A percentile compares a stretch with the other conserved stretches of the same genome.
These are phyloP conservation scores for Rhagophthalmus giganteus DNA, from an alignment of 2,888 invertebrate species.

Conservation along the genomic window DNA sequence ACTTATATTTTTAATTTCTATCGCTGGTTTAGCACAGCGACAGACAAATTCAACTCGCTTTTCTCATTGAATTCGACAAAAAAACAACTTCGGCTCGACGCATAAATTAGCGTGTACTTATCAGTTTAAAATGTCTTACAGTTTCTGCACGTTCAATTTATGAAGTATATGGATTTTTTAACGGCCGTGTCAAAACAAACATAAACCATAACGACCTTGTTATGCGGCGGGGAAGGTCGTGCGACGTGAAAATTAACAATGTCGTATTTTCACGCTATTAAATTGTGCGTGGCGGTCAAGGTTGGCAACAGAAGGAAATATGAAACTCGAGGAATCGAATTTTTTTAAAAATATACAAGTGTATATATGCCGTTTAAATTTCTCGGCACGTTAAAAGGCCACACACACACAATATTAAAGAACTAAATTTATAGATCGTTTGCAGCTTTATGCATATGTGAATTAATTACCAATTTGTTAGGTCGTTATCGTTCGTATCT, in stretches of 20 bases:
- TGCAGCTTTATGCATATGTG: slow-evolving; percentile 18
- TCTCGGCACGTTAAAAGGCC: slow-evolving; percentile 1
- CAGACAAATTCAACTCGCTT: too few relatives aligned
- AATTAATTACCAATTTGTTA: slow-evolving; percentile 17
- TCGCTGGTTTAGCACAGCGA: too few relatives aligned
- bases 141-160: too few relatives aligned
- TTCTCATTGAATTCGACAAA: too few relatives aligned
- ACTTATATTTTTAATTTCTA: too few relatives aligned
- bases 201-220: neutral
- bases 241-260: neutral
- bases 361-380: neutral
- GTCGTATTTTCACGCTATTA: slow-evolving; percentile 2
- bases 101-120: too few relatives aligned
- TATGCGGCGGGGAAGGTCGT: neutral
- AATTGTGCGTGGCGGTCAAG: slow-evolving; percentile 3
- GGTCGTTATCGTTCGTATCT: slow-evolving; percentile 12
- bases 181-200: neutral
- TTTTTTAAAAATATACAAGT: slow-evolving; percentile 1
- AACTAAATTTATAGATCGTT: slow-evolving; percentile 14
- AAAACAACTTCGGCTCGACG: too few relatives aligned
- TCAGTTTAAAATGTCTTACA: too few relatives aligned
- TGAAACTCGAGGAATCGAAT: slow-evolving; percentile 1
- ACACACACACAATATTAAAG: slow-evolving; percentile 6
- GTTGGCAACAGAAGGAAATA: neutral
- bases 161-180: neutral